phyloP scores from a whole-genome alignment of 2,888 invertebrate genomes.

The Autographa pulchrina region DNA sequence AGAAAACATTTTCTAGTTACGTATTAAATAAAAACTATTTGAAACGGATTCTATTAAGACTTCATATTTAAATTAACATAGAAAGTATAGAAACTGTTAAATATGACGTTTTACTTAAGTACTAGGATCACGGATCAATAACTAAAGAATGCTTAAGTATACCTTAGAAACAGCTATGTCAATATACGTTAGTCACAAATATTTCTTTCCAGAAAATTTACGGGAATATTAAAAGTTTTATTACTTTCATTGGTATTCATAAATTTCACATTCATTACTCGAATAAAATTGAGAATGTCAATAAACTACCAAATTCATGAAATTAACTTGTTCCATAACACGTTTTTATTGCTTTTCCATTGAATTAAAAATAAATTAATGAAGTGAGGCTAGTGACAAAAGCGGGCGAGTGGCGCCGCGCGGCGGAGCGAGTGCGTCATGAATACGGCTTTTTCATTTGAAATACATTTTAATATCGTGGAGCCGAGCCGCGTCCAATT shows the following conservation, averaged over 20 bases:
- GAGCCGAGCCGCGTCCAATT: slow-evolving; percentile 43
- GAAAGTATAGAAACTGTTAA: too few species aligned
- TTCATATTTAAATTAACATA: background rate
- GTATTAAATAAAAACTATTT: too few species aligned
- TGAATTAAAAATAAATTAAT: slow-evolving; percentile 44
- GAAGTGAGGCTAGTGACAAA: slow-evolving; percentile 44
- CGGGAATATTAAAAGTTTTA: background rate
- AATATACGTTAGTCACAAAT: background rate
- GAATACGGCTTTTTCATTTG: slow-evolving; percentile 51
- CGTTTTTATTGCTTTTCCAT: slow-evolving; percentile 34
- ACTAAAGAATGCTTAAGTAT: too few species aligned
- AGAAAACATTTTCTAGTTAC: background rate
- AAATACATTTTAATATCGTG: slow-evolving; percentile 53
- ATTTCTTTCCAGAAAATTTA: background rate
- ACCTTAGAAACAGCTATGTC: background rate
- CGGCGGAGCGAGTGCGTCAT: slow-evolving; percentile 16
- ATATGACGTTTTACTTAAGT: too few species aligned
- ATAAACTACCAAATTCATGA: background rate
- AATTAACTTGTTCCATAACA: background rate
- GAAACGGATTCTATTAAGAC: too few species aligned
- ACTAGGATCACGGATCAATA: too few species aligned
- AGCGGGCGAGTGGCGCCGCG: slow-evolving; percentile 31
- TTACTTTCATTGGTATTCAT: background rate
- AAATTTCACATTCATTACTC: background rate
- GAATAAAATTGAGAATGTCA: background rate